phyloP scores from a whole-genome alignment of 2,797 vertebrate genomes.

The Trachurus trachurus region DNA sequence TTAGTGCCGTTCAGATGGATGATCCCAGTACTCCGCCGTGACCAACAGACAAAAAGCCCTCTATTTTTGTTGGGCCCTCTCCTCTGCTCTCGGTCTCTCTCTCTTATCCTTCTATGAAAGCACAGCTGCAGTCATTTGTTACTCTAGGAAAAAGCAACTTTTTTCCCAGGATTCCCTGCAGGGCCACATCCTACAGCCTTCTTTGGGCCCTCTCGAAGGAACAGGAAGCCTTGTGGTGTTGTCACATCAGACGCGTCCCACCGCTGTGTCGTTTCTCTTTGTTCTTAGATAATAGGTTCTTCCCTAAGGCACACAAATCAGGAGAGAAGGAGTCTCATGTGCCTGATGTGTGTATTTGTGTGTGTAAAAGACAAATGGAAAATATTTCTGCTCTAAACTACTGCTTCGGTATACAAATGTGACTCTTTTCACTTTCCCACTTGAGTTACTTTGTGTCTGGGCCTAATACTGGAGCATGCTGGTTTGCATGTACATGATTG shows the following conservation, averaged over 20 bases:
- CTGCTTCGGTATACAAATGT: conserved; percentile 28
- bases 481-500: conserved; percentile 34
- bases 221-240: conserved; percentile 65
- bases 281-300: conserved; percentile 65
- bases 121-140: conserved; percentile 81
- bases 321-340: conserved; percentile 38
- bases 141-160: conserved; percentile 38
- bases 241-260: conserved; percentile 55
- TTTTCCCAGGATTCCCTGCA: conserved; percentile 76
- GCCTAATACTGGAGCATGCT: conserved; percentile 16
- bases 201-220: conserved; percentile 61
- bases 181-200: conserved; percentile 68
- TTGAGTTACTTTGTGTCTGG: conserved; percentile 24
- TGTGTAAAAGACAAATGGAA: conserved; percentile 36
- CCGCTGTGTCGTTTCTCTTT: conserved; percentile 53
- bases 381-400: conserved; percentile 40
- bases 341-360: conserved; percentile 3
- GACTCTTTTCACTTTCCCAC: conserved; percentile 39
- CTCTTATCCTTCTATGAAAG: conserved; percentile 69
- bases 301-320: conserved; percentile 40
- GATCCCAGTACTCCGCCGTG: conserved; percentile 74
- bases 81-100: conserved; percentile 54
- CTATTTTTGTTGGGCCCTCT: conserved; percentile 64
- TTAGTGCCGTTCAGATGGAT: conserved; percentile 78
- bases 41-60: conserved; percentile 77